phyloP scores from a whole-genome alignment of 2,797 vertebrate genomes.

The Acrossocheilus fasciatus region DNA sequence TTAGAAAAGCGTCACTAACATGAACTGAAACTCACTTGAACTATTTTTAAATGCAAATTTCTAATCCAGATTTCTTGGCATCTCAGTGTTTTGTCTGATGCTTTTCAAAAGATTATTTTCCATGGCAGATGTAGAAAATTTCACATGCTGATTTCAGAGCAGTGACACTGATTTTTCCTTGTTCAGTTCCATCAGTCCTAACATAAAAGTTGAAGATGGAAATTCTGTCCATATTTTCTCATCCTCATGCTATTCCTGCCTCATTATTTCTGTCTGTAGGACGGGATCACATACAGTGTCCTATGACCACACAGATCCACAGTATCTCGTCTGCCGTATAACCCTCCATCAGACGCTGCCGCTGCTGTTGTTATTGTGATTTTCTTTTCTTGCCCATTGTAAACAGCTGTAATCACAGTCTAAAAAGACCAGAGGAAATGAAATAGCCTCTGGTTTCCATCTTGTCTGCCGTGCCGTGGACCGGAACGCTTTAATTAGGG shows the following conservation, averaged over 20 bases:
- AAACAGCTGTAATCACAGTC: slow-evolving; percentile 84
- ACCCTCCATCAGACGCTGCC: slow-evolving; percentile 77
- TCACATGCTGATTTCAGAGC: not conserved
- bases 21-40: no score
- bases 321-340: slow-evolving; percentile 79
- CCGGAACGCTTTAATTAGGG: slow-evolving; percentile 83
- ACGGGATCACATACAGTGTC: not conserved
- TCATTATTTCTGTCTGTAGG: not conserved
- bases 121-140: not conserved
- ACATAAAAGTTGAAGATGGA: not conserved
- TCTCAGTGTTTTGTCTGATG: not conserved
- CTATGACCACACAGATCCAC: slow-evolving; percentile 31
- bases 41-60: not conserved
- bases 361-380: slow-evolving; percentile 49
- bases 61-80: not conserved
- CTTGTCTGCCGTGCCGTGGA: slow-evolving; percentile 71
- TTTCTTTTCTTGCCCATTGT: slow-evolving; percentile 72
- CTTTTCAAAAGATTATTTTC: not conserved
- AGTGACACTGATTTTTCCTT: not conserved
- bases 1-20: no score
- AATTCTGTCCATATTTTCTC: not conserved
- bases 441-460: slow-evolving; percentile 74
- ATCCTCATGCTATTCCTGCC: not conserved
- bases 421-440: slow-evolving; percentile 70
- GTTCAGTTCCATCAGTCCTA: not conserved